Percentiles rank a stretch among this genome's conserved stretches.
Evolutionary conservation across 2,113 vertebrate genomes (phyloP).

Genomic region (Scophthalmus maximus): DNA sequence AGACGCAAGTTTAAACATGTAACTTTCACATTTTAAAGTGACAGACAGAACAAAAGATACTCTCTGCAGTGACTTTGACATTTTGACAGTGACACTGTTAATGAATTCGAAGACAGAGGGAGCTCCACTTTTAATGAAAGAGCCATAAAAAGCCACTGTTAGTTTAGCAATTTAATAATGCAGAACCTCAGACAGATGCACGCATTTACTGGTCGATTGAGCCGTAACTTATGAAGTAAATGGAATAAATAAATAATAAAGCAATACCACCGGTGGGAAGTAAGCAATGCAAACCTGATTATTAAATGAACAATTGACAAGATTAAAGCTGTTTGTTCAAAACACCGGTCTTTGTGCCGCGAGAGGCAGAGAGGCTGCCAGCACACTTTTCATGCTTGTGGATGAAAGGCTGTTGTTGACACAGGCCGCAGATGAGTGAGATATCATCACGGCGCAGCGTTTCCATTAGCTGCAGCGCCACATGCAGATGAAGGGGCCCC

Average conservation of each 20-base stretch:
- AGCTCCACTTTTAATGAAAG: slow-evolving; percentile 9
- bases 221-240: background rate
- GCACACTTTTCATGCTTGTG: slow-evolving; percentile 57
- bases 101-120: slow-evolving; percentile 19
- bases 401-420: slow-evolving; percentile 74
- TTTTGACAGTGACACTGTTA: slow-evolving; percentile 5
- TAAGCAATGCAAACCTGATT: no score
- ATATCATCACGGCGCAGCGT: slow-evolving; percentile 44
- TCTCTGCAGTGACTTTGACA: background rate
- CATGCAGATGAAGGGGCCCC: slow-evolving; percentile 7
- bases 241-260: slow-evolving; percentile 5
- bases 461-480: slow-evolving; percentile 39
- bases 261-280: background rate
- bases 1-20: background rate
- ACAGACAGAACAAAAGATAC: background rate
- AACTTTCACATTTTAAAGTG: background rate
- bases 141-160: background rate
- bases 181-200: background rate
- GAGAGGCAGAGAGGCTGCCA: slow-evolving; percentile 68
- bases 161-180: background rate
- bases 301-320: background rate
- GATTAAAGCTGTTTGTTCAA: no score
- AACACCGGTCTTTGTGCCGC: no score
- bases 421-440: slow-evolving; percentile 61
- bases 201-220: slow-evolving; percentile 4